Conservation (phyloP, 2,888 invertebrate species). For the Drosophila hamatofila region DNA sequence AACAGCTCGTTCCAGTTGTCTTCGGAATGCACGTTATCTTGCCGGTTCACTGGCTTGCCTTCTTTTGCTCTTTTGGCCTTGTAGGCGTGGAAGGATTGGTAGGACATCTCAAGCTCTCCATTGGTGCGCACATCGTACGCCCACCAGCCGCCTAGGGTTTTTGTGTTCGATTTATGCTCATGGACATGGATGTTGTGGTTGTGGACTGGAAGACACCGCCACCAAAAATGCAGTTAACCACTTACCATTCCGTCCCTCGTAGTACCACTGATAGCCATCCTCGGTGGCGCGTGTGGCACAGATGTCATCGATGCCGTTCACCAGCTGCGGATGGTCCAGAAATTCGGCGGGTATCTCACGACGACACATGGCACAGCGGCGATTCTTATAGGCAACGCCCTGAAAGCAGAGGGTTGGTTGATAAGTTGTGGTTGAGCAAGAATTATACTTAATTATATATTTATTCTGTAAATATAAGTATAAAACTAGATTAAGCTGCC, state of each 20-base stretch:
- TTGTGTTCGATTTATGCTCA: slow-evolving; percentile 44
- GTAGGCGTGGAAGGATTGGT: slow-evolving; percentile 89
- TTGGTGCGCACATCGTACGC: slow-evolving; percentile 96
- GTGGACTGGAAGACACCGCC: slow-evolving; percentile 42
- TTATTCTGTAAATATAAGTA: background rate
- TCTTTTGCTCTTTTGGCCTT: background rate
- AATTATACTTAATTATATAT: background rate
- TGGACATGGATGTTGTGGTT: slow-evolving; percentile 28
- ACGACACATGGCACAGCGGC: slow-evolving; percentile 96
- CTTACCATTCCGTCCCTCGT: slow-evolving; percentile 96
- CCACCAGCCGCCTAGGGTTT: slow-evolving; percentile 92
- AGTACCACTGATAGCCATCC: slow-evolving; percentile 96
- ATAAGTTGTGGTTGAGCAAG: background rate
- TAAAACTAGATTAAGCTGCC: no score
- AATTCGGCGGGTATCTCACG: slow-evolving; percentile 95
- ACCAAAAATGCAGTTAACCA: slow-evolving; percentile 42
- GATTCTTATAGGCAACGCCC: slow-evolving; percentile 94
- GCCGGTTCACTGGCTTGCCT: background rate
- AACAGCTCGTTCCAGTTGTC: background rate
- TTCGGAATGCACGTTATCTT: background rate
- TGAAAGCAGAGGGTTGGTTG: slow-evolving; percentile 64
- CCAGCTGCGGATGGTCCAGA: slow-evolving; percentile 92
- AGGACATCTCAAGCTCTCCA: slow-evolving; percentile 92
- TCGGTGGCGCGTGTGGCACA: slow-evolving; percentile 86
- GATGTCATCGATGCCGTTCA: slow-evolving; percentile 87